Conservation (phyloP, 1,140 invertebrate species). For the Drosophila littoralis region DNA sequence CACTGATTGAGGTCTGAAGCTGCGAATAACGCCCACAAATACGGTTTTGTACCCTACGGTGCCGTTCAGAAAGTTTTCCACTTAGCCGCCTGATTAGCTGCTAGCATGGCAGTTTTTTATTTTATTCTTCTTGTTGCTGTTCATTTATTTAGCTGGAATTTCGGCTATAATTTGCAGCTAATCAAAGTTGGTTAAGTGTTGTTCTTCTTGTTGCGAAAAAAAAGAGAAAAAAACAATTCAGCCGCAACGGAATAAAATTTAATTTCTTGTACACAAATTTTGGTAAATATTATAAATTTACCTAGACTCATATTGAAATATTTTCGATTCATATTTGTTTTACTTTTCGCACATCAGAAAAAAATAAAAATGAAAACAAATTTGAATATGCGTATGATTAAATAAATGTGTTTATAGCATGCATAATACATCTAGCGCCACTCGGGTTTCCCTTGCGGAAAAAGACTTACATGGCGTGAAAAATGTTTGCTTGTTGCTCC, state of each 20-base stretch:
- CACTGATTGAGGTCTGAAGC: too few species aligned
- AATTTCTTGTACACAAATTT: constrained; percentile 3
- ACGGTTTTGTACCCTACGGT: background rate
- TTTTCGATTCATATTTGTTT: background rate
- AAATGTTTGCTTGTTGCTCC: background rate
- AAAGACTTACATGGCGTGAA: constrained; percentile 24
- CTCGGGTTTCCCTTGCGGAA: background rate
- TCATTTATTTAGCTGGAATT: constrained; percentile 23
- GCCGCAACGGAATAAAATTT: background rate
- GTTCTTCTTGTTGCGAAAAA: background rate
- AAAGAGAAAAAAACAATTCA: background rate
- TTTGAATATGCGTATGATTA: background rate
- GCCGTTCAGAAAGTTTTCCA: constrained; percentile 20
- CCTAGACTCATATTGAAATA: background rate
- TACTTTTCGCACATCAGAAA: background rate
- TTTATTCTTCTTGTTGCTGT: background rate
- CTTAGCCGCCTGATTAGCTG: constrained; percentile 39
- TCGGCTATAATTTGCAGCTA: constrained; percentile 22
- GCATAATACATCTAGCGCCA: background rate
- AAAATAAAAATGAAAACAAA: constrained; percentile 5
- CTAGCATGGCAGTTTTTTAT: constrained; percentile 23
- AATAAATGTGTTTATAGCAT: background rate
- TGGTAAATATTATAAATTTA: constrained; percentile 20
- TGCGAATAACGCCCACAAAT: background rate
- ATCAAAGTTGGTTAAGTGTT: constrained; percentile 35